Base-by-base conservation (phyloP, 2,888 invertebrate genomes). In the Marasmarcha lunaedactyla region DNA sequence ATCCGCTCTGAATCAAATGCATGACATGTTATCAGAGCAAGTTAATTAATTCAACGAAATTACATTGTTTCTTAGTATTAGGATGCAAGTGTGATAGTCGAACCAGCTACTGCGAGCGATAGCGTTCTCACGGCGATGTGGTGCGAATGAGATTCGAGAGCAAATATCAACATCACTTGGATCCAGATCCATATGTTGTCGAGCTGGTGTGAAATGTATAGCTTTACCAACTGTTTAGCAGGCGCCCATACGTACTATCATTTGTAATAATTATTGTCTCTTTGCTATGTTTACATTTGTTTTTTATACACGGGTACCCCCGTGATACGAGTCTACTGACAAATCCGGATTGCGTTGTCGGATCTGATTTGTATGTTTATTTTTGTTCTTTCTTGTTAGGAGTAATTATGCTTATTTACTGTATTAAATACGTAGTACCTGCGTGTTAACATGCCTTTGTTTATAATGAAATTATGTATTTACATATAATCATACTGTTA, bases 201-300 rank as follows among this genome's bases (percentile, higher is more conserved):
- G 74, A 65, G 69, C 74, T 72, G 67, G 83, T 81, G 83, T 81
- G 83, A 83, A 83, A 79, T 78, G 71, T 83, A 71, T 79, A 79
- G 73, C 81, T 81, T 81, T 81, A 77, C 83, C 66, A 67, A 79
- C 77, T 81, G 72, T 81, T 83, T 83, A 83, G 81, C 81, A 63
- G 73, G 51, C 64, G 64, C 48, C 57, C 59, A 66, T 74, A 74
- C 76, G 69, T 66, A 70, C 74, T 76, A 81, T 81, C 81, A 79
- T 79, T 78, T 77, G 78, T 81, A 77, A 78, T 81, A 78, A 81
- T 83, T 83, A 81, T 78, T 81, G 79, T 77, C 78, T 79, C 70
- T 56, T 58, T 71, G 79, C 69, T 71, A 79, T 79, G 67, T 83
- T 83, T 73, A 62, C 66, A 68, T 68, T 59, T 59, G 65, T 69